Percentiles rank a stretch among this genome's conserved stretches.
Conservation (phyloP, 2,113 vertebrate genomes). For the Zosterops borbonicus region DNA sequence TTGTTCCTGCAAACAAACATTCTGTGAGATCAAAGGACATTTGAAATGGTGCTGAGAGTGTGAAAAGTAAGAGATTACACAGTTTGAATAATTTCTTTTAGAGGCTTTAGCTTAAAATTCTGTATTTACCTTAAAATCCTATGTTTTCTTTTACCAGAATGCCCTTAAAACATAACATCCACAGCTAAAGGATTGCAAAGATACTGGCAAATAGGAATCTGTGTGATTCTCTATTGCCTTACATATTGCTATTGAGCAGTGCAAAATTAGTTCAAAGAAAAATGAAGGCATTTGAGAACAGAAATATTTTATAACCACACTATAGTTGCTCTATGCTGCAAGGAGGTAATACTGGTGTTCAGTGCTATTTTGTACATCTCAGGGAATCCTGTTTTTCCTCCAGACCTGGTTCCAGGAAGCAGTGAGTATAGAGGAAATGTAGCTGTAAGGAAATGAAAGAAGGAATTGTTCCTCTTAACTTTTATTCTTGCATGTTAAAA, state of each 20-base stretch:
- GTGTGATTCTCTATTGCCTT: background rate
- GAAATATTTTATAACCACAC: background rate
- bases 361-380: background rate
- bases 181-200: background rate
- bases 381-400: background rate
- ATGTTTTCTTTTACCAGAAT: background rate
- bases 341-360: background rate
- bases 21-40: background rate
- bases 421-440: background rate
- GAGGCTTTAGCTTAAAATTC: background rate
- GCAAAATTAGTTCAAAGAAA: slow-evolving; percentile 1
- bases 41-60: background rate
- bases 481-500: background rate
- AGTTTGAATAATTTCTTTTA: background rate
- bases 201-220: background rate
- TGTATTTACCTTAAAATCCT: background rate
- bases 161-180: background rate
- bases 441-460: background rate
- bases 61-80: background rate
- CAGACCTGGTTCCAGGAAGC: background rate
- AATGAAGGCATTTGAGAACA: background rate
- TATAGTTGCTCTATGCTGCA: background rate
- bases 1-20: background rate
- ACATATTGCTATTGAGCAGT: background rate
- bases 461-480: background rate